Evolutionary conservation across 2,888 invertebrate genomes (phyloP).

Genomic region (Ichneumon xanthorius): DNA sequence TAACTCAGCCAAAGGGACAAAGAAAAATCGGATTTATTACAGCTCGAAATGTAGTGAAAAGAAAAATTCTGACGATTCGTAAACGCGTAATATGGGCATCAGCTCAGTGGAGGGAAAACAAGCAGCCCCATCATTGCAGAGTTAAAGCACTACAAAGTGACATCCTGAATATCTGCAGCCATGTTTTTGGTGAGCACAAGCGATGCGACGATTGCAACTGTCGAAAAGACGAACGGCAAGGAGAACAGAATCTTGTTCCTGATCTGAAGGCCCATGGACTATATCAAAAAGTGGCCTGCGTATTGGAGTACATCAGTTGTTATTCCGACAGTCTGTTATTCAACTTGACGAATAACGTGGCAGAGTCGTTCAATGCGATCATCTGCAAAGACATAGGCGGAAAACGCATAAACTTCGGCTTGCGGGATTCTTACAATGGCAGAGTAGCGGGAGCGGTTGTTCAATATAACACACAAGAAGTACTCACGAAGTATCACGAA

Average conservation of each 20-base stretch:
- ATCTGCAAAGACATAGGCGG: conserved; percentile 62
- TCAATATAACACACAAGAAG: conserved; percentile 74
- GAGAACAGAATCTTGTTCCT: conserved; percentile 51
- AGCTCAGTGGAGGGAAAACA: conserved; percentile 13
- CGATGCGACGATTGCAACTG: conserved; percentile 35
- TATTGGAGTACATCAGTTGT: conserved; percentile 39
- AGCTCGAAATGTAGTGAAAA: no score
- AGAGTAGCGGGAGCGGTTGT: conserved; percentile 77
- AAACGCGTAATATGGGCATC: no score
- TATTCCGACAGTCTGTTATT: conserved; percentile 64
- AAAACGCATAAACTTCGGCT: conserved; percentile 73
- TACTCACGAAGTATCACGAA: no score
- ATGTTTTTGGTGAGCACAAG: conserved; percentile 70
- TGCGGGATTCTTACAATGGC: conserved; percentile 75
- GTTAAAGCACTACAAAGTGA: conserved; percentile 49
- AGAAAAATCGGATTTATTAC: no score
- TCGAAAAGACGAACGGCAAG: conserved; percentile 13
- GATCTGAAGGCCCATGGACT: conserved; percentile 47
- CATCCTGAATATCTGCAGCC: conserved; percentile 61
- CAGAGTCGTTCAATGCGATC: conserved; percentile 64
- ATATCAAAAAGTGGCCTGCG: conserved; percentile 44
- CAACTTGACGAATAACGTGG: conserved; percentile 65
- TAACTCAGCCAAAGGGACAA: no score
- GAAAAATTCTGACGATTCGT: no score
- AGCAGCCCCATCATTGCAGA: conserved; percentile 27